phyloP scores from a whole-genome alignment of 2,797 vertebrate species.

The Spinibarbus caldwelli region DNA sequence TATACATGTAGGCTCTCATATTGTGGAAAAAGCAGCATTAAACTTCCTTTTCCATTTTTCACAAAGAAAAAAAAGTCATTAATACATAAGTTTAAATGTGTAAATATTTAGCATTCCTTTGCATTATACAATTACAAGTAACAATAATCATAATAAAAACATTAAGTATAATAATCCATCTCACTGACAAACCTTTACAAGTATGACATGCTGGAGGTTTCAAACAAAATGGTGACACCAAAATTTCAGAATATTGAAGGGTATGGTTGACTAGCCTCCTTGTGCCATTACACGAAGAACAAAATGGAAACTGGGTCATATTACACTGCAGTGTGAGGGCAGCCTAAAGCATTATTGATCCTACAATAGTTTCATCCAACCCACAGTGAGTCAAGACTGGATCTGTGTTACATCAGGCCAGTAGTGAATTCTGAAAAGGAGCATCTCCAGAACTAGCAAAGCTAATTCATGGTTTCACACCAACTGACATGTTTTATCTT shows the following conservation, averaged over 20 bases:
- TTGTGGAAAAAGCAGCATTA: not conserved
- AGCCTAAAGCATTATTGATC: slow-evolving; percentile 44
- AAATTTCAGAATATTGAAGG: not conserved
- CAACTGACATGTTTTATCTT: not conserved
- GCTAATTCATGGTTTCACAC: not conserved
- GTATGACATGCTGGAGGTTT: not conserved
- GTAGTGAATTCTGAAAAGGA: not conserved
- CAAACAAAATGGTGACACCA: not conserved
- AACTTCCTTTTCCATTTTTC: not conserved
- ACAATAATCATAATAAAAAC: not conserved
- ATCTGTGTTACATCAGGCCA: not conserved
- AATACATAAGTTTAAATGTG: too few species aligned
- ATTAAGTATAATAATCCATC: not conserved
- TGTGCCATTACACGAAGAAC: not conserved
- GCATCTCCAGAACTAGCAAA: not conserved
- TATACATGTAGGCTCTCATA: not conserved
- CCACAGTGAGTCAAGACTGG: slow-evolving; percentile 28
- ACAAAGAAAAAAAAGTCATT: too few species aligned
- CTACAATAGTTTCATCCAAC: slow-evolving; percentile 17
- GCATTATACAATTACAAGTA: not conserved
- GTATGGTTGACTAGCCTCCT: not conserved
- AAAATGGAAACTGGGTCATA: slow-evolving; percentile 8
- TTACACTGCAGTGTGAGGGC: not conserved
- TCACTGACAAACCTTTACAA: not conserved
- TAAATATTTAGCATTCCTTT: not conserved